These are phyloP conservation scores for Trichogramma dendrolimi DNA, from an alignment of 2,888 invertebrate species.

Conservation along the genomic window DNA sequence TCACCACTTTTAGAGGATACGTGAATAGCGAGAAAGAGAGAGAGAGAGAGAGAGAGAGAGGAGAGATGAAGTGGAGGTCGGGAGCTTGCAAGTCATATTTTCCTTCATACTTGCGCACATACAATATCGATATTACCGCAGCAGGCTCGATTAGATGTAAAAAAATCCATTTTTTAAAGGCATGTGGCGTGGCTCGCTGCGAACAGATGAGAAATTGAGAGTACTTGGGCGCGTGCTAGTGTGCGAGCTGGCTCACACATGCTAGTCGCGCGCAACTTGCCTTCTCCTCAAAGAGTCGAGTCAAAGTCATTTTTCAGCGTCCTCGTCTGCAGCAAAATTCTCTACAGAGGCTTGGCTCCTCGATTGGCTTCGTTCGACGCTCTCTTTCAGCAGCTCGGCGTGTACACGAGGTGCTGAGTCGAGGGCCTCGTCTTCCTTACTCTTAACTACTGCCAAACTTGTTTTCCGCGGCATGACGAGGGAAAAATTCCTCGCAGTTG, in stretches of 20 bases:
- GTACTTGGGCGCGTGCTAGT: neutral
- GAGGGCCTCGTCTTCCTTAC: neutral
- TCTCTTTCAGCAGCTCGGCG: neutral
- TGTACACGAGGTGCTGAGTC: no score
- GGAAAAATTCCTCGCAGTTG: constrained; percentile 9
- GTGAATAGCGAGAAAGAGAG: neutral
- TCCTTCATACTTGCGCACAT: neutral
- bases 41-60: neutral
- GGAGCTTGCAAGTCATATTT: neutral
- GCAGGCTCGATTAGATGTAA: constrained; percentile 14
- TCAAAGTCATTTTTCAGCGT: constrained; percentile 22
- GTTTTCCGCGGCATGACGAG: neutral
- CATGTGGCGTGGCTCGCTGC: neutral
- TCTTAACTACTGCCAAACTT: neutral
- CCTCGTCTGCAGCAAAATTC: neutral
- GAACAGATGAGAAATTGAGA: constrained; percentile 25
- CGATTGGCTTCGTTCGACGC: neutral
- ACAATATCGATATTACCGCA: constrained; percentile 17
- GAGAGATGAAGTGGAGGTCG: neutral
- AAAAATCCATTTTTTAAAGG: constrained; percentile 19
- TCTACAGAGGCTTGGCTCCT: neutral
- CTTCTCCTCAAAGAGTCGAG: constrained; percentile 14
- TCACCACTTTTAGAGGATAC: no score
- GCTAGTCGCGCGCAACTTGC: neutral
- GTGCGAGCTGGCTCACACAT: constrained; percentile 1